Evolutionary conservation across 2,888 invertebrate genomes (phyloP).

Genomic region (Amphipyra tragopoginis): DNA sequence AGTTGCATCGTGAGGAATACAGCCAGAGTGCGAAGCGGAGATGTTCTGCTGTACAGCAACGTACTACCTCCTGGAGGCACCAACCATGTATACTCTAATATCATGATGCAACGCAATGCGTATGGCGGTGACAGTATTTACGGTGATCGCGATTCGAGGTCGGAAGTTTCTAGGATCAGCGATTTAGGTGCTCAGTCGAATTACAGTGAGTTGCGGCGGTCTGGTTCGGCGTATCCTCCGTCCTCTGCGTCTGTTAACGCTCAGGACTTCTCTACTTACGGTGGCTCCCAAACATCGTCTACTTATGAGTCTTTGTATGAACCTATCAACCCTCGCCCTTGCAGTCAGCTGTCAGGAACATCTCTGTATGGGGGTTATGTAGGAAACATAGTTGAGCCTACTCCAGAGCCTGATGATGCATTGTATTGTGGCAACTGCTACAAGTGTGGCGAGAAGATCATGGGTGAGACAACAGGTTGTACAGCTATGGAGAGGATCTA

Average conservation of each 20-base stretch:
- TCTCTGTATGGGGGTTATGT: conserved; percentile 90
- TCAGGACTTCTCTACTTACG: conserved; percentile 90
- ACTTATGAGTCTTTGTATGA: conserved; percentile 92
- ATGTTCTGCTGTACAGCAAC: conserved; percentile 85
- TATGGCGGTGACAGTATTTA: conserved; percentile 86
- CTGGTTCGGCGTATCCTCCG: conserved; percentile 89
- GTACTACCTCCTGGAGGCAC: conserved; percentile 86
- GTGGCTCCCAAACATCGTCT: conserved; percentile 91
- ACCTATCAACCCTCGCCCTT: conserved; percentile 91
- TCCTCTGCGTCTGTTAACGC: conserved; percentile 86
- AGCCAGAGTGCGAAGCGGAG: conserved; percentile 80
- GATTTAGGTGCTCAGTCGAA: conserved; percentile 90
- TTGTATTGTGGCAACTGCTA: conserved; percentile 96
- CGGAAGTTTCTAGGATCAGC: conserved; percentile 85
- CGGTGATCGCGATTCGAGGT: conserved; percentile 79
- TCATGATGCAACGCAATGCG: conserved; percentile 85
- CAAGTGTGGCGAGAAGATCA: conserved; percentile 97
- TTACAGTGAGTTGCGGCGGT: conserved; percentile 91
- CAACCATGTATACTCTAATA: conserved; percentile 86
- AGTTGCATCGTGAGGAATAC: conserved; percentile 86
- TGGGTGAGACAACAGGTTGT: conserved; percentile 98
- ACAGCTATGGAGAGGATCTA: conserved; percentile 99
- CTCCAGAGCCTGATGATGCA: conserved; percentile 92
- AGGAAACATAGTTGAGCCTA: conserved; percentile 95
- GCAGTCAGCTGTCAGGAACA: conserved; percentile 90